These are phyloP conservation scores for Cladorhizidae sp. DNA, from an alignment of 37 sponge, comb jelly and placozoan genomes.

Conservation along the genomic window DNA sequence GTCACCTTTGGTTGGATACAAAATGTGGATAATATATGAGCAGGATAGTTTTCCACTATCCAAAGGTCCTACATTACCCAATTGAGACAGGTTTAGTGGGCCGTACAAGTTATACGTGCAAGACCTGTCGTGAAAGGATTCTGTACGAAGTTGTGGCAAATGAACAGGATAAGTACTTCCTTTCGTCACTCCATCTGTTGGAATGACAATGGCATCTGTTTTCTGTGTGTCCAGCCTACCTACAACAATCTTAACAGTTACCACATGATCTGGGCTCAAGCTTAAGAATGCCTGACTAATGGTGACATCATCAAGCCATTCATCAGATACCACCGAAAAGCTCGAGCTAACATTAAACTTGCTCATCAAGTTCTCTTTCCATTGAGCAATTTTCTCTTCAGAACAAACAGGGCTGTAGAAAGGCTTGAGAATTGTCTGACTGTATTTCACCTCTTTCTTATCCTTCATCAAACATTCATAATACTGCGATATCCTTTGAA, in stretches of 20 bases:
- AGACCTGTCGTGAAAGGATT: neutral
- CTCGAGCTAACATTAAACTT: neutral
- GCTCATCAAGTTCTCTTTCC: neutral
- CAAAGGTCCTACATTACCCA: slow-evolving; percentile 55
- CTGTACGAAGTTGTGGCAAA: neutral
- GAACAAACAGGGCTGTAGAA: neutral
- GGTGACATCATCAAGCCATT: neutral
- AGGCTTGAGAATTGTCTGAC: neutral
- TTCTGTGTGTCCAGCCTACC: slow-evolving; percentile 42
- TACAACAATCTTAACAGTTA: slow-evolving; percentile 28
- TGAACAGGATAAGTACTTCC: neutral
- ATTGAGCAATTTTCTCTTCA: neutral
- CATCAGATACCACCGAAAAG: neutral
- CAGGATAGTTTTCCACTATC: slow-evolving; percentile 59
- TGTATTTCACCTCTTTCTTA: neutral
- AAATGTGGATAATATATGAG: slow-evolving; percentile 69
- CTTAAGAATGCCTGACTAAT: neutral
- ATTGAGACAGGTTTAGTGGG: neutral
- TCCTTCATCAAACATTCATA: neutral
- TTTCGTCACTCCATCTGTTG: slow-evolving; percentile 45
- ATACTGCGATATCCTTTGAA: neutral
- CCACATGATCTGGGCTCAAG: neutral
- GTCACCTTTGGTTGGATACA: slow-evolving; percentile 46
- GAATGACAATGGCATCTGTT: slow-evolving; percentile 70
- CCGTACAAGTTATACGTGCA: neutral